Percentiles rank a stretch among this genome's conserved stretches.
Conservation (phyloP, 2,888 invertebrate genomes). For the Lamproptera curius region DNA sequence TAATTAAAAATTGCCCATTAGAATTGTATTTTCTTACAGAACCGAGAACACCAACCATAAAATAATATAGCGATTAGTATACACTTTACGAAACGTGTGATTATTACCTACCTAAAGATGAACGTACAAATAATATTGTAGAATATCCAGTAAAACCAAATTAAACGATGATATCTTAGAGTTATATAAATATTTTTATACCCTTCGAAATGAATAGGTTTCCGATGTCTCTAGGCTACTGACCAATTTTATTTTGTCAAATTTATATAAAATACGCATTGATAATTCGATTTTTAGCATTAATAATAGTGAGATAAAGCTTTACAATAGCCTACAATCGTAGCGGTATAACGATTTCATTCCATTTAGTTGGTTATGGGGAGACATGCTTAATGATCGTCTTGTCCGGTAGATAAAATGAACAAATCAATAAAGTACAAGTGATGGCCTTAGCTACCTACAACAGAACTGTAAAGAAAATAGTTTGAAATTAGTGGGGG, state of each 20-base stretch:
- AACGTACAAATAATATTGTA: constrained; percentile 72
- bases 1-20: constrained; percentile 6
- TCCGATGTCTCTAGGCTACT: constrained; percentile 50
- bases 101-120: constrained; percentile 58
- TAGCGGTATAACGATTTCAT: constrained; percentile 55
- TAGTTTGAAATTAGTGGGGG: constrained; percentile 46
- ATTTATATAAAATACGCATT: constrained; percentile 33
- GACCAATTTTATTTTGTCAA: constrained; percentile 53
- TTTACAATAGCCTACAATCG: constrained; percentile 48
- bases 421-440: constrained; percentile 62
- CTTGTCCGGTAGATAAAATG: constrained; percentile 44
- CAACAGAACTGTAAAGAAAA: constrained; percentile 48
- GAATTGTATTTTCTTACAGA: constrained; percentile 16
- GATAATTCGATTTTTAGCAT: constrained; percentile 36
- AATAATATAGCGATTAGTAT: constrained; percentile 45
- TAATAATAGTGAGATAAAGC: constrained; percentile 55
- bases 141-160: constrained; percentile 55
- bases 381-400: constrained; percentile 32
- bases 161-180: constrained; percentile 45
- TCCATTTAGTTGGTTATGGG: constrained; percentile 50
- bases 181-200: constrained; percentile 69
- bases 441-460: constrained; percentile 62
- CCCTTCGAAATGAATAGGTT: constrained; percentile 59
- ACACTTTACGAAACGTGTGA: constrained; percentile 58
- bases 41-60: constrained; percentile 44